These are phyloP conservation scores for Chloromyia formosa DNA, from an alignment of 2,888 invertebrate species.

Conservation along the genomic window DNA sequence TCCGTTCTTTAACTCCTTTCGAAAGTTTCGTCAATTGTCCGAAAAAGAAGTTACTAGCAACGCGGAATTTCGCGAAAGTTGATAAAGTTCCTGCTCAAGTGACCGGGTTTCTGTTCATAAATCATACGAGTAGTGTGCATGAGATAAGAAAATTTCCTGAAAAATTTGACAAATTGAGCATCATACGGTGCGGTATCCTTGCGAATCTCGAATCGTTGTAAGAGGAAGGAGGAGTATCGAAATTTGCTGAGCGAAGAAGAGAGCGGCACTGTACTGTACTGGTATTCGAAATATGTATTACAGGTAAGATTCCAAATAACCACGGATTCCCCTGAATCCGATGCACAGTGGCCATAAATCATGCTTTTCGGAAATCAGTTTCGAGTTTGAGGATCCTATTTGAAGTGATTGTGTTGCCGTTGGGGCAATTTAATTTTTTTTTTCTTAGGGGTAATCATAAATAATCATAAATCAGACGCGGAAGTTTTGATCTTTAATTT, in stretches of 20 bases:
- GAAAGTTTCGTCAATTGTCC: not conserved
- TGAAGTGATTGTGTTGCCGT: not conserved
- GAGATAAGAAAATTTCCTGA: constrained; percentile 10
- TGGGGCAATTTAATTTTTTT: too few species aligned
- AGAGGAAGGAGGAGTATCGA: not conserved
- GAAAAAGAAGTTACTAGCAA: not conserved
- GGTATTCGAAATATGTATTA: not conserved
- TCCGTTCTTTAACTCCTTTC: not conserved
- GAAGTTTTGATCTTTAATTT: too few species aligned
- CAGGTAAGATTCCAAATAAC: constrained; percentile 15
- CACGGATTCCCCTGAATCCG: not conserved
- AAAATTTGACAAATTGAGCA: constrained; percentile 8
- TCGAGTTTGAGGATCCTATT: constrained; percentile 24
- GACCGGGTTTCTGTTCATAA: constrained; percentile 19
- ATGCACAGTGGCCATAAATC: constrained; percentile 21
- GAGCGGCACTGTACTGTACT: constrained; percentile 27
- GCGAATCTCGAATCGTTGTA: not conserved
- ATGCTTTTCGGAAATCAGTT: constrained; percentile 42
- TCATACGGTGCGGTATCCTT: constrained; percentile 18
- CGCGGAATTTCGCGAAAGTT: not conserved
- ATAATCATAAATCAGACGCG: too few species aligned
- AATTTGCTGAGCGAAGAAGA: not conserved
- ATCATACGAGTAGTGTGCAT: not conserved
- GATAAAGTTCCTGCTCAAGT: not conserved
- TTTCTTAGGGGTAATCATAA: too few species aligned